Base-by-base conservation (phyloP, 2,888 invertebrate genomes). In the Callimorpha dominula region DNA sequence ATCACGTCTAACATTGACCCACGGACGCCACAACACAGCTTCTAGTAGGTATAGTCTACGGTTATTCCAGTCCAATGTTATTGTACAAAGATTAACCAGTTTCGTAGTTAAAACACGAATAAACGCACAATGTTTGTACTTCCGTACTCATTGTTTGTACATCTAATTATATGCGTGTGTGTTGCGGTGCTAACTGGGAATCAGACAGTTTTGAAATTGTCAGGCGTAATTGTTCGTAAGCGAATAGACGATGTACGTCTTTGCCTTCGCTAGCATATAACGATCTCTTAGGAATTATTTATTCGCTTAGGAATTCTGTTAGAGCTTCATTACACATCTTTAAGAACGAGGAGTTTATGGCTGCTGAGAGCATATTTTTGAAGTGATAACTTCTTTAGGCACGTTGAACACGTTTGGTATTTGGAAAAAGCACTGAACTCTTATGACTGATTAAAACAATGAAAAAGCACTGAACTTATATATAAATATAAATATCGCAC, bases 121-220 rank as follows among this genome's bases (percentile, higher is more conserved):
- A 81, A 81, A 81, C 80, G 74, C 40, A 40, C 74, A 72, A 72
- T 87, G 87, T 88, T 87, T 88, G 86, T 79, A 82, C 80, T 89
- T 87, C 87, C 85, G 86, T 65, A 72, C 75, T 78, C 80, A 82
- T 67, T 84, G 85, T 89, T 88, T 88, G 85, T 72, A 79, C 74
- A 73, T 82, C 78, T 85, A 87, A 87, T 89, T 83, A 87, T 88
- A 81, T 77, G 68, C 77, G 74, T 63, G 63, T 72, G 65, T 80
- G 83, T 73, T 75, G 74, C 65, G 2, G 80, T 64, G n/a, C 4
- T n/a, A 49, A 4, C 0, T 31, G 43, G n/a, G 57, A 77, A 52
- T 65, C 9, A 43, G 73, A 60, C 2, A 17, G 57, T 69, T 73
- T 6, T 20, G 15, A 42, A 62, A 12, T 49, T 64, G 50, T 5